Base-by-base conservation (phyloP, 2,797 vertebrate species). In the Garrulus glandarius region DNA sequence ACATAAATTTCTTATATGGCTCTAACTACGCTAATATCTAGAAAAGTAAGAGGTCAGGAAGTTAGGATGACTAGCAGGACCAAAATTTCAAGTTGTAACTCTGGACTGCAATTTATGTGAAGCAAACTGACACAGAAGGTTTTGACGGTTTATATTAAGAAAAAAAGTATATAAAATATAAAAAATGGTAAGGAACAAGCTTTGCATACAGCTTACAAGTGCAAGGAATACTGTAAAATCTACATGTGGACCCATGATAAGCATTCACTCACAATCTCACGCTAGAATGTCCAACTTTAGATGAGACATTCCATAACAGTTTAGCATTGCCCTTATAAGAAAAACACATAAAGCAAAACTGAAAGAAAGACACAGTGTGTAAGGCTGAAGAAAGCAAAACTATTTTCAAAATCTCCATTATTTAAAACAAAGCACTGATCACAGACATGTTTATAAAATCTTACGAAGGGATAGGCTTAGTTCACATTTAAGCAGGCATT, bases 381-480 rank as follows among this genome's bases (percentile, higher is more conserved):
- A 83, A 57, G 3, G 3, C 9, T 39, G 23, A 82, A 47, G 41
- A 87, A 79, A 78, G 27, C 8, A 64, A 30, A 86, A 57, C 22
- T 53, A 13, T 29, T 74, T 87, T 63, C 56, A 47, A 71, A 57
- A 52, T 60, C 11, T 46, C 30, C 4, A 8, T 32, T 69, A 68
- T 20, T 59, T 83, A 77, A 80, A 89, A 84, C n/a, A 70, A 89
- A 83, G 14, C 29, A 52, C 22, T 53, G 63, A 64, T 49, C 39
- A 39, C 3, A 13, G 15, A 36, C 6, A 39, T 6, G 0, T 26
- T 57, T 46, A 77, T 16, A 70, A 90, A 69, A 90, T 32, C n/a
- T 59, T 52, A 61, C 0, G 0, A 70, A 60, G 13, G 21, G 20
- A 60, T 2, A 75, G 41, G 12, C 64, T 56, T 18, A 74, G n/a